A percentile compares a stretch with the other conserved stretches of the same genome.
These are phyloP conservation scores for Crotophaga sulcirostris DNA, from an alignment of 2,113 vertebrate species.

Conservation along the genomic window DNA sequence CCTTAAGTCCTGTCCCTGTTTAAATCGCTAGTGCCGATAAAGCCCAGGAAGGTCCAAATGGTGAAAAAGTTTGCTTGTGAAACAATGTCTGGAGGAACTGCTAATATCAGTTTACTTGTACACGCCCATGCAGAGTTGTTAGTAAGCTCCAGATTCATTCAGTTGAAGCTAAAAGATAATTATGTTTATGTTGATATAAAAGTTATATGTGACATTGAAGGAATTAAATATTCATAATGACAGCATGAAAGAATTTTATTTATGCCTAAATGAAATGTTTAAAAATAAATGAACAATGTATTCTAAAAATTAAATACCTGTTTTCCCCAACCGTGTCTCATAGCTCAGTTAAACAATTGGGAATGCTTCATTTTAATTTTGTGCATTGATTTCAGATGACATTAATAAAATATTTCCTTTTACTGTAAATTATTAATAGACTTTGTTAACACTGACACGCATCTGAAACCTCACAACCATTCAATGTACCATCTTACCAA, in stretches of 20 bases:
- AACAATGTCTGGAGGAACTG: background rate
- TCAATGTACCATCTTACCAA: conserved; percentile 5
- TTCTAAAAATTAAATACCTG: conserved; percentile 62
- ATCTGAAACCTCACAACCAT: conserved; percentile 12
- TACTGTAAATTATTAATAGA: conserved; percentile 55
- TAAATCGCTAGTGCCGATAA: background rate
- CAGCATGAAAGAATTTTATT: conserved; percentile 31
- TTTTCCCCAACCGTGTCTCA: conserved; percentile 4
- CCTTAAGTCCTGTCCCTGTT: background rate
- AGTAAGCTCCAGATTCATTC: conserved; percentile 21
- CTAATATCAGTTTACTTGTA: background rate
- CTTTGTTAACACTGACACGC: conserved; percentile 43
- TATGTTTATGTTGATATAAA: conserved; percentile 47
- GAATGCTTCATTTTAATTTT: conserved; percentile 48
- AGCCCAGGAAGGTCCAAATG: background rate
- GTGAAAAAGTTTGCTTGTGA: background rate
- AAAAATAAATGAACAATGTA: conserved; percentile 60
- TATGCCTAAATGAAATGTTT: conserved; percentile 57
- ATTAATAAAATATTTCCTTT: conserved; percentile 68
- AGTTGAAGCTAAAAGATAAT: conserved; percentile 31
- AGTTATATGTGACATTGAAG: conserved; percentile 56
- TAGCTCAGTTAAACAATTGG: conserved; percentile 40
- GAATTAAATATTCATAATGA: conserved; percentile 61
- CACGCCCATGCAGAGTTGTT: background rate
- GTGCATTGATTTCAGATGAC: conserved; percentile 57